Conservation (phyloP, 2,797 vertebrate genomes). For the Tolypeutes matacus region DNA sequence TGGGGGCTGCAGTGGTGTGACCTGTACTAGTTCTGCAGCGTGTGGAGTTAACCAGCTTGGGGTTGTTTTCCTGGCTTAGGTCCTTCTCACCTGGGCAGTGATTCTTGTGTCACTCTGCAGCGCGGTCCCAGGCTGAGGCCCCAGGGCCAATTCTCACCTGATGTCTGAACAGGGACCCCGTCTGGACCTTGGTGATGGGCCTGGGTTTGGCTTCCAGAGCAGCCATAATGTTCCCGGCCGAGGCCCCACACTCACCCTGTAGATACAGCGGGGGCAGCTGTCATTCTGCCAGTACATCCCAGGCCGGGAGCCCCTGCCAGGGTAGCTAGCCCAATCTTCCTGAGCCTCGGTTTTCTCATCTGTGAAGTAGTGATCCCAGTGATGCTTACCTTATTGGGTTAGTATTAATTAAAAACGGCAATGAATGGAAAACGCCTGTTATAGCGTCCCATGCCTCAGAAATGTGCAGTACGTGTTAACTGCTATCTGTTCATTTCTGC, state of each 20-base stretch:
- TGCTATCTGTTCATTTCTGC: neutral
- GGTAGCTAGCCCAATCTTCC: neutral
- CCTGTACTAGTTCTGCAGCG: neutral
- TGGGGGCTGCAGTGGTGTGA: neutral
- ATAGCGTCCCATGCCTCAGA: neutral
- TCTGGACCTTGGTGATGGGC: constrained; percentile 85
- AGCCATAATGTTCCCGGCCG: constrained; percentile 76
- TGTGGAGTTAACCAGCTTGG: neutral
- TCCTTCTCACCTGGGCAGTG: neutral
- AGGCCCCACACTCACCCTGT: neutral
- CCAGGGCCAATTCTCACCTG: neutral
- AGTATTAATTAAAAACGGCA: neutral
- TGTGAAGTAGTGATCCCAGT: constrained; percentile 7
- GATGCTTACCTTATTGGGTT: neutral
- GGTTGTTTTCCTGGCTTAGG: neutral
- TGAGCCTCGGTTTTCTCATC: neutral
- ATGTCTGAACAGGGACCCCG: constrained; percentile 56
- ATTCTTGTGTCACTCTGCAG: neutral
- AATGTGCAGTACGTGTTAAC: neutral
- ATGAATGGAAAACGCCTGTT: neutral
- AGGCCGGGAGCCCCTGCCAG: neutral
- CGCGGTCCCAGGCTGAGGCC: neutral
- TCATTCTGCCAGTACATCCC: neutral
- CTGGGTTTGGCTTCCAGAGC: constrained; percentile 83
- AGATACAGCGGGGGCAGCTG: neutral